Percentiles rank a stretch among this genome's conserved stretches.
These are phyloP conservation scores for Coelopa frigida DNA, from an alignment of 1,140 invertebrate genomes.

Conservation along the genomic window DNA sequence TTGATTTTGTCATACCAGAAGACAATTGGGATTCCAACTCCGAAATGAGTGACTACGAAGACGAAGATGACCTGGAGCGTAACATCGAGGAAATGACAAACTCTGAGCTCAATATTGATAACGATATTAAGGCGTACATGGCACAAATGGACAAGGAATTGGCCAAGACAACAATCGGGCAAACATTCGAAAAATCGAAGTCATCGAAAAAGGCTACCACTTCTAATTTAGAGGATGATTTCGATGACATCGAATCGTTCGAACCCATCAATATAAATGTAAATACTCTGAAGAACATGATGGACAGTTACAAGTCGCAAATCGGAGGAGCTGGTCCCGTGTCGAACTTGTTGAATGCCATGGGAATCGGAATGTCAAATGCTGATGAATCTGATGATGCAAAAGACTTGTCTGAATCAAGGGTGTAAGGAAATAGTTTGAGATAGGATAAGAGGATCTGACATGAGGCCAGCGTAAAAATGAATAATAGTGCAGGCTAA, in stretches of 20 bases:
- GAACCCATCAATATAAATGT: constrained; percentile 69
- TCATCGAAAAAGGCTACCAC: constrained; percentile 16
- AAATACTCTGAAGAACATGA: constrained; percentile 70
- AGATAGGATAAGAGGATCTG: no score
- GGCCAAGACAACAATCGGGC: constrained; percentile 63
- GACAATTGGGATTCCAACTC: constrained; percentile 69
- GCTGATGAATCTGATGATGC: constrained; percentile 22
- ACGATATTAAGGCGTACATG: constrained; percentile 55
- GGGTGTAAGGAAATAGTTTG: no score
- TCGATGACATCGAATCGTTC: constrained; percentile 64
- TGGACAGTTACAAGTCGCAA: constrained; percentile 76
- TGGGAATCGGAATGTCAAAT: constrained; percentile 51
- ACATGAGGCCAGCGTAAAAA: no score
- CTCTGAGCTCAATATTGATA: constrained; percentile 47
- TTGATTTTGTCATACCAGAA: constrained; percentile 78
- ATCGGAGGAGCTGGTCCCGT: constrained; percentile 77
- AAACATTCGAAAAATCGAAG: constrained; percentile 60
- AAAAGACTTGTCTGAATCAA: constrained; percentile 32
- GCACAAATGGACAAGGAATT: constrained; percentile 66
- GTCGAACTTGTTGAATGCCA: constrained; percentile 70
- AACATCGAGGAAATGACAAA: constrained; percentile 46
- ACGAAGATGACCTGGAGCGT: constrained; percentile 53
- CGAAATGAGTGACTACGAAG: constrained; percentile 72
- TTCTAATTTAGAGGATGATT: constrained; percentile 46
- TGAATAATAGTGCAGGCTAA: no score